Percentiles rank a stretch among this genome's conserved stretches.
Evolutionary conservation across 2,888 invertebrate species (phyloP).

Genomic region (Eremobia ochroleuca): DNA sequence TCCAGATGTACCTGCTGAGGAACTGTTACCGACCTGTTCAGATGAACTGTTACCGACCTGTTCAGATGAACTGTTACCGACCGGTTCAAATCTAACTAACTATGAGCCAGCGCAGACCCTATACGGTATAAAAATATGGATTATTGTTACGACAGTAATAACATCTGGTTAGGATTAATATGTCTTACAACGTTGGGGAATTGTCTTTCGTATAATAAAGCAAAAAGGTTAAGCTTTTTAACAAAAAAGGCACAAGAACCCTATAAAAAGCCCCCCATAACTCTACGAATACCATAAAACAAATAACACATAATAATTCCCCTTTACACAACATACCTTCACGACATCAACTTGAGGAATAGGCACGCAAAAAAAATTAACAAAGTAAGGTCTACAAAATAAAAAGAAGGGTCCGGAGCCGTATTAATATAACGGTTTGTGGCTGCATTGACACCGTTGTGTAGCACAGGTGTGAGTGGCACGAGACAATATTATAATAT

Average conservation of each 20-base stretch:
- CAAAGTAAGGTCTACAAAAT: constrained; percentile 70
- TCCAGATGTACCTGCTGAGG: too few species aligned
- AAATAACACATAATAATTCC: constrained; percentile 59
- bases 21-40: too few species aligned
- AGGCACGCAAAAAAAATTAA: constrained; percentile 72
- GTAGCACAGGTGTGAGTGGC: constrained; percentile 35
- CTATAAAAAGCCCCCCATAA: constrained; percentile 23
- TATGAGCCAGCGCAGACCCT: too few species aligned
- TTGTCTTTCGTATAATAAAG: not conserved
- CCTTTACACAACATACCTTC: constrained; percentile 55
- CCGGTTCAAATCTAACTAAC: too few species aligned
- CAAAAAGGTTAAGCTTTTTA: constrained; percentile 5
- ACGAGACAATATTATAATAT: not conserved
- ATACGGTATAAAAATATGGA: not conserved
- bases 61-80: too few species aligned
- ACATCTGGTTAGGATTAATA: not conserved
- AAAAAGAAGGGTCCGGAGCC: constrained; percentile 63
- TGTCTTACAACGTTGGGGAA: not conserved
- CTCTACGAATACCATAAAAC: constrained; percentile 40
- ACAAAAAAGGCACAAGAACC: not conserved
- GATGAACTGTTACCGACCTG: too few species aligned
- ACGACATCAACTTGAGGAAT: constrained; percentile 52
- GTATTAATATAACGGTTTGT: constrained; percentile 63
- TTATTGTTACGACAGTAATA: not conserved
- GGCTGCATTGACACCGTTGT: constrained; percentile 62